Base-by-base conservation (phyloP, 2,113 vertebrate species). In the Podarcis raffonei region DNA sequence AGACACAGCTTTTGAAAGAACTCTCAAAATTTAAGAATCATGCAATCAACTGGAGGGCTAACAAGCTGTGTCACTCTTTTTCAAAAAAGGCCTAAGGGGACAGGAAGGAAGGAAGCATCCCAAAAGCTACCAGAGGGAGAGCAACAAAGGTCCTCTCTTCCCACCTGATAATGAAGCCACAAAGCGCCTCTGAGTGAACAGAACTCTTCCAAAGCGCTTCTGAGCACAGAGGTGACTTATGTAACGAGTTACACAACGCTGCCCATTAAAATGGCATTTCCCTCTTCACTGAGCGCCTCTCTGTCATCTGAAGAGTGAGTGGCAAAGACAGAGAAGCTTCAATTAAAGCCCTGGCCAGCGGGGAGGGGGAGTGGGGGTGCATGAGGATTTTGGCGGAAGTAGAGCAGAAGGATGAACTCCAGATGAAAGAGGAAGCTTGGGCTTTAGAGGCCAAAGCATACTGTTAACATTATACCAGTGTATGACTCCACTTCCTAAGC, bases 171-270 rank as follows among this genome's bases (percentile, higher is more conserved):
- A 95, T 79, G 85, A 95, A 94, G 89, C 92, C 39, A 85, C 90
- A 92, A 90, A 91, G 92, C 88, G 93, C 85, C 94, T 93, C 94
- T 16, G 94, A 93, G 93, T 89, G 93, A 87, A 90, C 92, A 90
- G 87, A 91, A 89, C 81, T 85, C 79, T 76, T 90, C 92, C 90
- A 93, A 27, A 11, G 92, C 89, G 88, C 89, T 90, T 94, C 89
- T 90, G 92, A 93, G 93, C 89, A 81, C 92, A 85, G 93, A 90
- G 90, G 92, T 91, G 94, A 94, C 94, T 95, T 95, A 93, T 88
- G 95, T 93, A 94, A 95, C 92, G 88, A 89, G 87, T 95, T 96
- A 96, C 81, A 90, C 93, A 95, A 94, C 75, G 90, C 12, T 93
- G 94, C 92, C 94, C 91, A 93, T 94, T 94, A 94, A 94, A 95